These are phyloP conservation scores for Tachystola acroxantha DNA, from an alignment of 2,888 invertebrate species.

Conservation along the genomic window DNA sequence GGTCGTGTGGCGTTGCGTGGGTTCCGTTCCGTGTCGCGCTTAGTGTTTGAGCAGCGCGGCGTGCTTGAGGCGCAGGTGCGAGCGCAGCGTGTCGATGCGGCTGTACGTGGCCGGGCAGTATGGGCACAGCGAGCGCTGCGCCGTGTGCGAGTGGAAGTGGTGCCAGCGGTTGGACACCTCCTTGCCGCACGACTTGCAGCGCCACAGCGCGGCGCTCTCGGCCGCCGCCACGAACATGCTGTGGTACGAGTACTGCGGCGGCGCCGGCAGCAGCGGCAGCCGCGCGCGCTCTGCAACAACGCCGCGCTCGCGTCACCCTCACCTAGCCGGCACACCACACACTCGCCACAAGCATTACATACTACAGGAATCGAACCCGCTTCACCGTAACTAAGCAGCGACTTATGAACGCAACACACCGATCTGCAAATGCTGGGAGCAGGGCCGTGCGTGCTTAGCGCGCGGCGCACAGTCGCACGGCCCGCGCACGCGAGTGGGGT, in stretches of 20 bases:
- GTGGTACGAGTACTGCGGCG: slow-evolving; percentile 84
- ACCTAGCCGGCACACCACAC: slow-evolving; percentile 5
- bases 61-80: slow-evolving; percentile 89
- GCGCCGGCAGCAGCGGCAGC: slow-evolving; percentile 32
- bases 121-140: slow-evolving; percentile 88
- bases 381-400: background rate
- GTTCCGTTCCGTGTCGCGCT: slow-evolving; percentile 18
- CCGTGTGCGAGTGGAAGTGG: slow-evolving; percentile 90
- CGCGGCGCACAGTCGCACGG: background rate
- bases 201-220: slow-evolving; percentile 86
- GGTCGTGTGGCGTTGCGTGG: slow-evolving; percentile 24
- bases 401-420: no score
- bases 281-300: slow-evolving; percentile 57
- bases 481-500: slow-evolving; percentile 25
- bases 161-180: slow-evolving; percentile 93
- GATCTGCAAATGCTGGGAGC: no score
- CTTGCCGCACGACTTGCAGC: slow-evolving; percentile 90
- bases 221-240: slow-evolving; percentile 89
- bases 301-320: background rate
- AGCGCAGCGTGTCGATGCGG: slow-evolving; percentile 90
- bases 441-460: no score
- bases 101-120: slow-evolving; percentile 93
- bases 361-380: background rate
- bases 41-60: slow-evolving; percentile 70
- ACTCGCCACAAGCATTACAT: slow-evolving; percentile 6